Percentiles rank a stretch among this genome's conserved stretches.
These are phyloP conservation scores for Epinephelus fuscoguttatus DNA, from an alignment of 2,113 vertebrate species.

Conservation along the genomic window DNA sequence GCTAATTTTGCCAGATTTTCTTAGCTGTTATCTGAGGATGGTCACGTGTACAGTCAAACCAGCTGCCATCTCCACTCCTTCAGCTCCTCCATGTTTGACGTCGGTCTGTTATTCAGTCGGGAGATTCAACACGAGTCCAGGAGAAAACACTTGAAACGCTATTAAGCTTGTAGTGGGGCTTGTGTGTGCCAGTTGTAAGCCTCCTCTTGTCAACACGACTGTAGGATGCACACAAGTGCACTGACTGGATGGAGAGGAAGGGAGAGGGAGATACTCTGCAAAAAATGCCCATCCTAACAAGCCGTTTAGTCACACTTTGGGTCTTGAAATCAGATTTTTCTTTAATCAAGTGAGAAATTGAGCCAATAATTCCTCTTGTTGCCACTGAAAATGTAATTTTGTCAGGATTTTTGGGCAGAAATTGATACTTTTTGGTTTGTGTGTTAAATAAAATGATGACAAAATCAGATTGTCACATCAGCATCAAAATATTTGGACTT, in stretches of 20 bases:
- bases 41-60: background rate
- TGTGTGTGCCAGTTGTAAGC: conserved; percentile 66
- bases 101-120: conserved; percentile 49
- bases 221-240: conserved; percentile 75
- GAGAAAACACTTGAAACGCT: conserved; percentile 84
- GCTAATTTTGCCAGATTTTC: conserved; percentile 20
- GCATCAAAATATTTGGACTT: background rate
- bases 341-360: background rate
- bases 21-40: background rate
- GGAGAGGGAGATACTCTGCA: conserved; percentile 60
- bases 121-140: conserved; percentile 69
- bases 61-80: conserved; percentile 5
- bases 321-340: conserved; percentile 11
- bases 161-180: conserved; percentile 80
- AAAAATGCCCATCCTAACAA: conserved; percentile 27
- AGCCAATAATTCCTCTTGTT: background rate
- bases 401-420: background rate
- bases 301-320: background rate
- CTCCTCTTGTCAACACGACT: conserved; percentile 72
- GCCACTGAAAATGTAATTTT: background rate
- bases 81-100: conserved; percentile 33
- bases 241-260: conserved; percentile 60
- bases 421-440: background rate
- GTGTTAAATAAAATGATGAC: background rate
- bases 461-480: background rate